Base-by-base conservation (phyloP, 1,140 invertebrate genomes). In the Scaptomyza montana region DNA sequence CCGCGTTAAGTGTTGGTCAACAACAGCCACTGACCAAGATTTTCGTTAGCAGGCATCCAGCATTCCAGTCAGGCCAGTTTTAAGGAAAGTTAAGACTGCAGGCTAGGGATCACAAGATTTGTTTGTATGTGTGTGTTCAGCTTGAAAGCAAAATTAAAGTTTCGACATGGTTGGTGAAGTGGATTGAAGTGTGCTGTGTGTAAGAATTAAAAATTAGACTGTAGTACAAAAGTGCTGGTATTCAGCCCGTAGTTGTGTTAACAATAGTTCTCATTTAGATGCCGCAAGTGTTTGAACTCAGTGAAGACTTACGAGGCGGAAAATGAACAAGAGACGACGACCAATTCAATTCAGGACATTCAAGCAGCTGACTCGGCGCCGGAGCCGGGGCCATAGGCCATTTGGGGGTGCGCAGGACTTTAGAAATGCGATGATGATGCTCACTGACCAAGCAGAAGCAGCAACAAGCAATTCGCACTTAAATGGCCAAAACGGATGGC, bases 221-320 rank as follows among this genome's bases (percentile, higher is more conserved):
- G 69, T 73, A 73, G 70, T 73, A 76, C 73, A 51, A 76, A 76
- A 72, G 54, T 72, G 55, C 53, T 68, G 33, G 33, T 43, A 70
- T 62, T 76, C 69, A 62, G 54, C 59, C 73, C 68, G 43, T 43
- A 60, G 64, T 59, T 61, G 59, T 61, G 59, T 68, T 77, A 77
- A 78, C 77, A 78, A 78, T 78, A 68, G 74, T 74, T 77, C 74
- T 78, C 77, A 78, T 78, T 78, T 77, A 78, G 74, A 71, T 77
- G 60, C 68, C 63, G 70, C 74, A 78, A 78, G 77, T 77, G 77
- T 60, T 77, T 46, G 54, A 64, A 59, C 68, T 77, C 64, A 74
- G 30, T 53, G 45, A 60, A 36, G 74, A 73, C 68, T 77, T 74
- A 78, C 74, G 69, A 78, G 63, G 68, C 77, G 77, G 77, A 78